These are phyloP conservation scores for Drosophila malerkotliana DNA, from an alignment of 1,140 invertebrate species.

Conservation along the genomic window DNA sequence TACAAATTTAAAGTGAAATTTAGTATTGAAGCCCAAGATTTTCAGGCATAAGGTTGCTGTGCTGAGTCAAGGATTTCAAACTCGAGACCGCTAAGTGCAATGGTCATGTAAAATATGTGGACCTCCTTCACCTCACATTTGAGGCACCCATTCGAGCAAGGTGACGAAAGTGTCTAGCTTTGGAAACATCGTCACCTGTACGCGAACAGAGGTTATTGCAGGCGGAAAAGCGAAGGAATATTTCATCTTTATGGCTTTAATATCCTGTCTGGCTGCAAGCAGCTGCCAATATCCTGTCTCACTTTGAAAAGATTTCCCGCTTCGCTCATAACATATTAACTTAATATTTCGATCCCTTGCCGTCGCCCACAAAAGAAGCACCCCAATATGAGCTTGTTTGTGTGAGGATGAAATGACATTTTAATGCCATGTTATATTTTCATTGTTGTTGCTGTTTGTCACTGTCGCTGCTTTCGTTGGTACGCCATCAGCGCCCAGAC, in stretches of 20 bases:
- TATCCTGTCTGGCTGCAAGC: conserved; percentile 50
- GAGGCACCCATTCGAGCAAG: not conserved
- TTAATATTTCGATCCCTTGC: conserved; percentile 43
- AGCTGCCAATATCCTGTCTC: conserved; percentile 60
- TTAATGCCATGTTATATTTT: conserved; percentile 78
- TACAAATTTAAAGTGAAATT: too few species aligned
- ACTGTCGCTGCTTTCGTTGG: conserved; percentile 5
- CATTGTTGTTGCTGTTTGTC: conserved; percentile 67
- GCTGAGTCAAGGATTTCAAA: too few species aligned
- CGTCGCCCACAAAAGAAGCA: conserved; percentile 20
- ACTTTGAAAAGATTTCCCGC: conserved; percentile 50
- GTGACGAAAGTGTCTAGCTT: conserved; percentile 47
- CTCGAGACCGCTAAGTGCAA: too few species aligned
- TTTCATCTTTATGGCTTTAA: conserved; percentile 62
- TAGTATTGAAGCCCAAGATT: too few species aligned
- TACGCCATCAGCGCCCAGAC: conserved; percentile 1
- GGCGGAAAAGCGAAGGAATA: conserved; percentile 26
- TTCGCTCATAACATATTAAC: conserved; percentile 54
- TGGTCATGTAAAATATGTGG: too few species aligned
- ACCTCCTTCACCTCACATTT: not conserved
- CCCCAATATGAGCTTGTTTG: conserved; percentile 57
- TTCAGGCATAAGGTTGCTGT: too few species aligned
- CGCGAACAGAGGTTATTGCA: conserved; percentile 22
- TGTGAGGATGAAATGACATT: conserved; percentile 70
- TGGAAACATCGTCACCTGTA: conserved; percentile 14